A percentile compares a stretch with the other conserved stretches of the same genome.
These are phyloP conservation scores for Cirrhinus mrigala DNA, from an alignment of 2,797 vertebrate genomes.

Conservation along the genomic window DNA sequence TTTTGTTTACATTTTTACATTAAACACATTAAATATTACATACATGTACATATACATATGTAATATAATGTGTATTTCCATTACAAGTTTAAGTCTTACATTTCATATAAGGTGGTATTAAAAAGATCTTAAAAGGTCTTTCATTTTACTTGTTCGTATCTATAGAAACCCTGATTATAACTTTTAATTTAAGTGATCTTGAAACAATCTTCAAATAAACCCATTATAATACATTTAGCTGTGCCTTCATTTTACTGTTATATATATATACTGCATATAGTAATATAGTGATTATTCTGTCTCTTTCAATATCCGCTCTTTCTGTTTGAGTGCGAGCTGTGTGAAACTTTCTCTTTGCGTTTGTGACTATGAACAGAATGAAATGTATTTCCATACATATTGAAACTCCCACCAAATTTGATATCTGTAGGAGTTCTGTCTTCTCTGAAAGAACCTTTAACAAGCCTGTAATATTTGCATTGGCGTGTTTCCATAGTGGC, in stretches of 20 bases:
- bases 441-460: slow-evolving; percentile 32
- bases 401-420: slow-evolving; percentile 27
- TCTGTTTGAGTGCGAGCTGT: neutral
- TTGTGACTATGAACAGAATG: neutral
- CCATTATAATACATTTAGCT: neutral
- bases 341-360: slow-evolving; percentile 14
- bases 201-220: neutral
- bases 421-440: slow-evolving; percentile 4
- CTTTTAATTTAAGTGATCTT: neutral
- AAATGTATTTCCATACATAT: slow-evolving; percentile 14
- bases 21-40: too few relatives aligned
- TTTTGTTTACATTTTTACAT: too few relatives aligned
- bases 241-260: neutral
- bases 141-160: too few relatives aligned
- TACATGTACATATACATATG: too few relatives aligned
- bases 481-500: slow-evolving; percentile 22
- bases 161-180: neutral
- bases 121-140: too few relatives aligned
- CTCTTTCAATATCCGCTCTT: neutral
- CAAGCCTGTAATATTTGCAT: slow-evolving; percentile 24
- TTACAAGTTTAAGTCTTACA: too few relatives aligned
- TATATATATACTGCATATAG: too few relatives aligned
- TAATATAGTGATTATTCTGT: neutral
- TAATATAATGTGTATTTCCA: too few relatives aligned
- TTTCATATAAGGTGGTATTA: too few relatives aligned